A percentile compares a stretch with the other conserved stretches of the same genome.
These are phyloP conservation scores for Diorhabda sublineata DNA, from an alignment of 1,140 invertebrate genomes.

Conservation along the genomic window DNA sequence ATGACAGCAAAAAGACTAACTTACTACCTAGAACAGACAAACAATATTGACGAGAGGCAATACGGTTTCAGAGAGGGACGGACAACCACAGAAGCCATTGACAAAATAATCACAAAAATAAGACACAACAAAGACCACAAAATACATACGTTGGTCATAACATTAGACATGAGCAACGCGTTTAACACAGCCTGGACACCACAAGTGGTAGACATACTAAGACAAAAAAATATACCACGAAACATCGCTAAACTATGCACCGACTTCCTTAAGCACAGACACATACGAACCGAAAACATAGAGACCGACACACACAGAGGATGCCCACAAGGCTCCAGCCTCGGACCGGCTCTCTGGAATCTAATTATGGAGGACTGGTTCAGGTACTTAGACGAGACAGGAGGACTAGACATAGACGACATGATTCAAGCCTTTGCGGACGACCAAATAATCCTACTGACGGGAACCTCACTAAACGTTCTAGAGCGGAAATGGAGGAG, in stretches of 20 bases:
- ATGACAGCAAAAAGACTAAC: slow-evolving; percentile 3
- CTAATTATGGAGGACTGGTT: slow-evolving; percentile 29
- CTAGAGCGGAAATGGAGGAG: slow-evolving; percentile 17
- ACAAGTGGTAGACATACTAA: not conserved
- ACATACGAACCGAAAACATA: slow-evolving; percentile 17
- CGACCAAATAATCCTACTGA: slow-evolving; percentile 23
- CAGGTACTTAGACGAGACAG: slow-evolving; percentile 11
- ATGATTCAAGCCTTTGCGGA: slow-evolving; percentile 23
- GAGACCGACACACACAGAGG: slow-evolving; percentile 19
- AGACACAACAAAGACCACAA: not conserved
- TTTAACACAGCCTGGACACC: slow-evolving; percentile 22
- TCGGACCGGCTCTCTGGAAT: slow-evolving; percentile 30
- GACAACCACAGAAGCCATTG: slow-evolving; percentile 16
- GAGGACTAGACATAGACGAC: not conserved
- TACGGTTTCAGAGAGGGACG: slow-evolving; percentile 25
- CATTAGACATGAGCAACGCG: slow-evolving; percentile 21
- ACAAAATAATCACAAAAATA: not conserved
- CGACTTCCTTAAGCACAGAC: slow-evolving; percentile 19
- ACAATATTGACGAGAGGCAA: slow-evolving; percentile 1
- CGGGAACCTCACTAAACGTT: slow-evolving; percentile 18
- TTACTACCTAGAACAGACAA: not conserved
- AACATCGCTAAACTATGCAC: not conserved
- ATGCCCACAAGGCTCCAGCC: slow-evolving; percentile 32
- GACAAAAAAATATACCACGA: not conserved
- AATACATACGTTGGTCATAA: slow-evolving; percentile 13